phyloP scores from a whole-genome alignment of 1,140 invertebrate species.

The Phenacoccus solenopsis region DNA sequence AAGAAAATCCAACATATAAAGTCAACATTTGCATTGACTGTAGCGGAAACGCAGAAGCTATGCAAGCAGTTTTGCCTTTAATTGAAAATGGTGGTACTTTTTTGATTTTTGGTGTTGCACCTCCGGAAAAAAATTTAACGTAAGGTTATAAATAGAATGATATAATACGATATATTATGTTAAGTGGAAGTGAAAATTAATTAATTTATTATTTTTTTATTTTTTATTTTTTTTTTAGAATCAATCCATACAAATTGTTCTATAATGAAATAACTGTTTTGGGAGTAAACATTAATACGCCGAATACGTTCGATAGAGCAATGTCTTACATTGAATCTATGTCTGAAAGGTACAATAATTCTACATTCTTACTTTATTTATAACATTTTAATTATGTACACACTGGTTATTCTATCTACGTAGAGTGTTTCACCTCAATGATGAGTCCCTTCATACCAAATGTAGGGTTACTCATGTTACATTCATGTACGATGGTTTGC shows the following conservation, averaged over 20 bases:
- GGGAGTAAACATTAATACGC: background rate
- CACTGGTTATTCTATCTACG: background rate
- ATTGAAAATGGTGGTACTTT: slow-evolving; percentile 39
- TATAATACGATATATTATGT: background rate
- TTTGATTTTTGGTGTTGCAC: slow-evolving; percentile 43
- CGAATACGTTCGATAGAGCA: background rate
- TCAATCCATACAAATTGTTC: background rate
- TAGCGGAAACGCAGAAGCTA: slow-evolving; percentile 45
- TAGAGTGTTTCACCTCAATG: too few species aligned
- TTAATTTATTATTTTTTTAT: background rate
- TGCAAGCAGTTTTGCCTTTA: slow-evolving; percentile 38
- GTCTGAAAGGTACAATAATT: background rate
- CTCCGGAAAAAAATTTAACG: slow-evolving; percentile 30
- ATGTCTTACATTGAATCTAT: background rate
- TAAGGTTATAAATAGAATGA: background rate
- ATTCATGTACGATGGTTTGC: too few species aligned
- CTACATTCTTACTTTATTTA: background rate
- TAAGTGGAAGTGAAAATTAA: background rate
- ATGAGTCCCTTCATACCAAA: too few species aligned
- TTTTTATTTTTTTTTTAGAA: background rate
- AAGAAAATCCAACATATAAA: slow-evolving; percentile 25
- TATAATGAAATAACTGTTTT: background rate
- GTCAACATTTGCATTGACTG: slow-evolving; percentile 54
- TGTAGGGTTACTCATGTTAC: too few species aligned
- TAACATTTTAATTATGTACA: background rate